A percentile compares a stretch with the other conserved stretches of the same genome.
Conservation (phyloP, 2,797 vertebrate genomes). For the Pantherophis vulpinus region DNA sequence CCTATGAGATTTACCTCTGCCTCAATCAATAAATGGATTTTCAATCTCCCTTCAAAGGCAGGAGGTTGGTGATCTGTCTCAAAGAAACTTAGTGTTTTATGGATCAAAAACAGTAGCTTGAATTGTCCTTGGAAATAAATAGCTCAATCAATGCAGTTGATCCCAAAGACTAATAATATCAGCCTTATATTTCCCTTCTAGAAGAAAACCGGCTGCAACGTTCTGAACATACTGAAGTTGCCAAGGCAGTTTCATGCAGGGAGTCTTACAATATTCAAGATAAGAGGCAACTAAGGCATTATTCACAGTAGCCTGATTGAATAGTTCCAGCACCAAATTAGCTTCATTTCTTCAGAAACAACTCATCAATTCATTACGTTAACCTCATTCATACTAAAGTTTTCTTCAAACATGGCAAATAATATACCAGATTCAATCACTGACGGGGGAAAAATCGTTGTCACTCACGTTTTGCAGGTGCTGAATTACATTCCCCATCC, state of each 20-base stretch:
- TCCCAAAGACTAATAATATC: background rate
- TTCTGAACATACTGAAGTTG: background rate
- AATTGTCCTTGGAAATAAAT: background rate
- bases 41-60: background rate
- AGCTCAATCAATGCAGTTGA: background rate
- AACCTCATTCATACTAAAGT: background rate
- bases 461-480: conserved; percentile 31
- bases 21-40: background rate
- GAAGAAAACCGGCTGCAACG: background rate
- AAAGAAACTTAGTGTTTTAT: background rate
- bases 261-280: background rate
- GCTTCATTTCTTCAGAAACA: background rate
- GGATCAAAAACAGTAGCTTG: background rate
- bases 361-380: background rate
- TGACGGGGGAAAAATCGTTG: too few species aligned
- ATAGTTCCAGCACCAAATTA: background rate
- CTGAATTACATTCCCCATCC: conserved; percentile 47
- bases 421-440: background rate
- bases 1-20: background rate
- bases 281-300: background rate
- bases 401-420: background rate
- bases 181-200: too few species aligned
- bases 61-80: background rate
- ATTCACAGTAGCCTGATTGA: background rate
- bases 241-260: too few species aligned